These are phyloP conservation scores for Drosophila paranaensis DNA, from an alignment of 2,888 invertebrate species.

Conservation along the genomic window DNA sequence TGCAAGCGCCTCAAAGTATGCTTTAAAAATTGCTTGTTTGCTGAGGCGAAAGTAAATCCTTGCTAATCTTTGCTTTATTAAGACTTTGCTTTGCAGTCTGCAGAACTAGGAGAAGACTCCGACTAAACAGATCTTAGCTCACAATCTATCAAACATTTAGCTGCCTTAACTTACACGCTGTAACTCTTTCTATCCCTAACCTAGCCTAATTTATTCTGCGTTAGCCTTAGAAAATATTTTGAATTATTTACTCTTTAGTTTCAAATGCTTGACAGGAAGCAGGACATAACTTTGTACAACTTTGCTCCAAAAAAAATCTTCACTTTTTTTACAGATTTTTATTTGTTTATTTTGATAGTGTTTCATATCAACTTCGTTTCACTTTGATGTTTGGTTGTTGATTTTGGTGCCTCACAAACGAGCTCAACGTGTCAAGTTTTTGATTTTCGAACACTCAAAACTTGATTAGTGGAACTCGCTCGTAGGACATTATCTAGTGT, in stretches of 20 bases:
- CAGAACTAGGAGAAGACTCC: background rate
- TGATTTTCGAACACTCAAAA: slow-evolving; percentile 66
- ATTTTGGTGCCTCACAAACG: slow-evolving; percentile 49
- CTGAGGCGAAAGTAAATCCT: background rate
- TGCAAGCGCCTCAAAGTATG: background rate
- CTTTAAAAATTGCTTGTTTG: background rate
- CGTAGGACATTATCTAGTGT: slow-evolving; percentile 41
- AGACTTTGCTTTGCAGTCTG: background rate
- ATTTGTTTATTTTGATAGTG: background rate
- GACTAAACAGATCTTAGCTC: background rate
- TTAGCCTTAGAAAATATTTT: too few relatives aligned
- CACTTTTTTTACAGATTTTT: background rate
- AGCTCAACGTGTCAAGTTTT: slow-evolving; percentile 79
- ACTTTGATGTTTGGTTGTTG: background rate
- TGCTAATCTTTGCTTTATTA: background rate
- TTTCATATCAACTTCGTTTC: background rate
- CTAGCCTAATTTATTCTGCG: too few relatives aligned
- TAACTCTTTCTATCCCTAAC: too few relatives aligned
- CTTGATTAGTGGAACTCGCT: slow-evolving; percentile 73
- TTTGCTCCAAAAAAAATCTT: background rate
- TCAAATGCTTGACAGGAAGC: too few relatives aligned
- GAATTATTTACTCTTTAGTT: too few relatives aligned
- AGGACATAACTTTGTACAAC: too few relatives aligned
- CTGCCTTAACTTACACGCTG: too few relatives aligned
- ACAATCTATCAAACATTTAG: background rate